Evolutionary conservation across 2,113 vertebrate genomes (phyloP).

Genomic region (Brachyhypopomus occidentalis): DNA sequence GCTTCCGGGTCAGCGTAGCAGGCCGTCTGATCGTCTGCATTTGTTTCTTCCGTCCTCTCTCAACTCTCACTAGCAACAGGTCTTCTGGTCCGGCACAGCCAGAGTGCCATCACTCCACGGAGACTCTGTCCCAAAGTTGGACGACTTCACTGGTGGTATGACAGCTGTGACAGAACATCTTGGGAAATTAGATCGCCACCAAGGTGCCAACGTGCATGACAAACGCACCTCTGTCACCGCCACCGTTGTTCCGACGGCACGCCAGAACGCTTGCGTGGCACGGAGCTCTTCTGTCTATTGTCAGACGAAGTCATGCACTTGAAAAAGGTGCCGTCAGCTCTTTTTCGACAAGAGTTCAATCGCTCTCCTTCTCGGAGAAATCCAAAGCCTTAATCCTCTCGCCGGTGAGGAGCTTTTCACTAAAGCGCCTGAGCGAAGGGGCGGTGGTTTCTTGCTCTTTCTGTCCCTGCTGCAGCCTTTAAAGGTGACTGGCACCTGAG

Average conservation of each 20-base stretch:
- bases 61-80: not conserved
- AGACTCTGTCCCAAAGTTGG: not conserved
- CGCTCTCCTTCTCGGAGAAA: slow-evolving; percentile 65
- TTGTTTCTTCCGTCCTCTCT: not conserved
- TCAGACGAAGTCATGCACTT: slow-evolving; percentile 40
- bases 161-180: not conserved
- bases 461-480: slow-evolving; percentile 70
- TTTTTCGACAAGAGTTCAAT: slow-evolving; percentile 67
- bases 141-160: not conserved
- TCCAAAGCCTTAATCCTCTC: slow-evolving; percentile 69
- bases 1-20: slow-evolving; percentile 29
- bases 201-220: slow-evolving; percentile 1
- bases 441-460: slow-evolving; percentile 53
- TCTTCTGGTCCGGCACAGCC: not conserved
- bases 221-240: not conserved
- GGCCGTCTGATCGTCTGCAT: slow-evolving; percentile 38
- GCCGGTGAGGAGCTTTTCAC: slow-evolving; percentile 59
- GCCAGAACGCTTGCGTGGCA: not conserved
- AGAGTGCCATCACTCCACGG: not conserved
- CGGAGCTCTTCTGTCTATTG: slow-evolving; percentile 46
- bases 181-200: slow-evolving; percentile 25
- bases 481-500: slow-evolving; percentile 65
- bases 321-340: slow-evolving; percentile 39
- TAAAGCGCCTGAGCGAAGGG: slow-evolving; percentile 18
- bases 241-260: not conserved